Conservation (phyloP, 2,888 invertebrate genomes). For the Heliconius aoede region DNA sequence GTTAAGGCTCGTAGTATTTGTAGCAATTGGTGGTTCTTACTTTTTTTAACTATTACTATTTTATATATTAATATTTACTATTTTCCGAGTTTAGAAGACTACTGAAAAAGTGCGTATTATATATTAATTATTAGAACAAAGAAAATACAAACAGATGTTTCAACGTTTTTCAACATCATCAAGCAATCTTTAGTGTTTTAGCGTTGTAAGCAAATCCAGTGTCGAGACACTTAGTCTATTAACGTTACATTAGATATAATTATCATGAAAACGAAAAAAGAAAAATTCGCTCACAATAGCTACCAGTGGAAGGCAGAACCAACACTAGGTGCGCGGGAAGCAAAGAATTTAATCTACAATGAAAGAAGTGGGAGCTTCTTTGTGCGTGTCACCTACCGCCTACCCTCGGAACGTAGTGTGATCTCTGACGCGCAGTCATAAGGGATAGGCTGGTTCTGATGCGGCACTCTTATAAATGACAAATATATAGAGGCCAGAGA, state of each 20-base stretch:
- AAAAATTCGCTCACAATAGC: constrained; percentile 35
- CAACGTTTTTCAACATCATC: too few species aligned
- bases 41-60: too few species aligned
- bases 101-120: too few species aligned
- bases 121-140: too few species aligned
- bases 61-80: too few species aligned
- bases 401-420: constrained; percentile 59
- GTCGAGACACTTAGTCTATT: not conserved
- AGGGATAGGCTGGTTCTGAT: constrained; percentile 48
- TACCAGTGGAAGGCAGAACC: constrained; percentile 48
- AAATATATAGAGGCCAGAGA: not conserved
- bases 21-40: too few species aligned
- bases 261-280: not conserved
- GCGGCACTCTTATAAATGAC: constrained; percentile 44
- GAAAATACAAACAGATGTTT: too few species aligned
- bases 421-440: constrained; percentile 54
- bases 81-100: too few species aligned
- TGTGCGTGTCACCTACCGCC: constrained; percentile 76
- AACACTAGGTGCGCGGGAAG: constrained; percentile 69
- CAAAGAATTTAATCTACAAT: constrained; percentile 82
- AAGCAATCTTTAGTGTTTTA: too few species aligned
- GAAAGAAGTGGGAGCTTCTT: constrained; percentile 79
- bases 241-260: not conserved
- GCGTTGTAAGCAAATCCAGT: not conserved
- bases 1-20: too few species aligned